These are phyloP conservation scores for Microchrysa polita DNA, from an alignment of 2,888 invertebrate species.

Conservation along the genomic window DNA sequence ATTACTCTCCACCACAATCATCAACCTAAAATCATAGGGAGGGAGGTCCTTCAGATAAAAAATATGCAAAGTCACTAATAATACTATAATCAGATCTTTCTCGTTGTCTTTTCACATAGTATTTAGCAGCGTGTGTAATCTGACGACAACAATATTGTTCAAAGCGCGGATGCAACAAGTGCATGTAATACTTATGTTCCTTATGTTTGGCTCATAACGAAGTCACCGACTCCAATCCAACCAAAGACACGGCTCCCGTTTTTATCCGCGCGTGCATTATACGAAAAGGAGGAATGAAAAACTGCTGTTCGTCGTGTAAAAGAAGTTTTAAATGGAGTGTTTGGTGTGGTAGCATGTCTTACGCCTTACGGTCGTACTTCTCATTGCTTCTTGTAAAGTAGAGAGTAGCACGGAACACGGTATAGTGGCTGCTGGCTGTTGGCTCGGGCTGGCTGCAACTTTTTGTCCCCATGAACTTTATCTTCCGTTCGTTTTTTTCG, in stretches of 20 bases:
- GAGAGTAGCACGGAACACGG: background rate
- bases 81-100: too few relatives aligned
- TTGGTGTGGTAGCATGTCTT: conserved; percentile 3
- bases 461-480: conserved; percentile 3
- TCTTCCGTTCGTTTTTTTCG: background rate
- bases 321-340: conserved; percentile 32
- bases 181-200: background rate
- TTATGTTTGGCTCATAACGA: too few relatives aligned
- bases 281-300: conserved; percentile 4
- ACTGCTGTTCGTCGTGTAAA: background rate
- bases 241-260: too few relatives aligned
- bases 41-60: too few relatives aligned
- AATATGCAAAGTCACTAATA: conserved; percentile 7
- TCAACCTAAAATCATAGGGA: too few relatives aligned
- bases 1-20: too few relatives aligned
- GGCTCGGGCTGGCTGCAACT: conserved; percentile 15
- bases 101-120: background rate
- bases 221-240: conserved; percentile 20
- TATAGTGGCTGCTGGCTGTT: too few relatives aligned
- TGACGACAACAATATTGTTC: background rate
- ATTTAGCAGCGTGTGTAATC: background rate
- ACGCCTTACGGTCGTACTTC: conserved; percentile 20
- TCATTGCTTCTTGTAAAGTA: too few relatives aligned
- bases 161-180: conserved; percentile 12
- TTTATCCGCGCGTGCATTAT: background rate